Conservation (phyloP, 1,140 invertebrate species). For the Portunus trituberculatus region DNA sequence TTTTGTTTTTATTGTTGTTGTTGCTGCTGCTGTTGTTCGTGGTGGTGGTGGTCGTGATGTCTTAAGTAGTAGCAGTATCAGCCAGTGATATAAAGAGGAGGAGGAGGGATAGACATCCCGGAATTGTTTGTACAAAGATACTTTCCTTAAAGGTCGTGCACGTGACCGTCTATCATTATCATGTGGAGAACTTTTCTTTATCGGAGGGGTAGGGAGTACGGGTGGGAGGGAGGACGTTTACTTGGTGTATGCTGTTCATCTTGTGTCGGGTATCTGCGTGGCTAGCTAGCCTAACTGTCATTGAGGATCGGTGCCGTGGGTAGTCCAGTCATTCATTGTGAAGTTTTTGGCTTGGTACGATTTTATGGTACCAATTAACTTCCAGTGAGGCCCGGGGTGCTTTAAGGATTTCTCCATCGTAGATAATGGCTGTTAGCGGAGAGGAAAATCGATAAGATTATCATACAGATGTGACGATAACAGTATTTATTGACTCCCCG, state of each 20-base stretch:
- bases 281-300: neutral
- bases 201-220: neutral
- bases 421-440: conserved; percentile 69
- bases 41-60: too few relatives aligned
- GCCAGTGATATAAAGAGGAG: too few relatives aligned
- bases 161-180: neutral
- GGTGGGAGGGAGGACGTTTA: neutral
- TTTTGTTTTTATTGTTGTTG: too few relatives aligned
- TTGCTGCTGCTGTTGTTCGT: too few relatives aligned
- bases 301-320: neutral
- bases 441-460: conserved; percentile 72
- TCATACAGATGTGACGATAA: conserved; percentile 73
- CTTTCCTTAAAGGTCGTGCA: neutral
- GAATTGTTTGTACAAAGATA: neutral
- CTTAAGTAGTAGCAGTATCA: too few relatives aligned
- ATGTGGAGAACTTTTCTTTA: neutral
- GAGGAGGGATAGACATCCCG: neutral
- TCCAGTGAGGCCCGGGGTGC: conserved; percentile 48
- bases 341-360: conserved; percentile 39
- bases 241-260: neutral
- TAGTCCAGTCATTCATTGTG: neutral
- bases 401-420: conserved; percentile 39
- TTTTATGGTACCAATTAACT: conserved; percentile 65
- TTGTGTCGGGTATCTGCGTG: neutral
- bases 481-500: conserved; percentile 73